These are phyloP conservation scores for Isichthys henryi DNA, from an alignment of 2,113 vertebrate species.

Conservation along the genomic window DNA sequence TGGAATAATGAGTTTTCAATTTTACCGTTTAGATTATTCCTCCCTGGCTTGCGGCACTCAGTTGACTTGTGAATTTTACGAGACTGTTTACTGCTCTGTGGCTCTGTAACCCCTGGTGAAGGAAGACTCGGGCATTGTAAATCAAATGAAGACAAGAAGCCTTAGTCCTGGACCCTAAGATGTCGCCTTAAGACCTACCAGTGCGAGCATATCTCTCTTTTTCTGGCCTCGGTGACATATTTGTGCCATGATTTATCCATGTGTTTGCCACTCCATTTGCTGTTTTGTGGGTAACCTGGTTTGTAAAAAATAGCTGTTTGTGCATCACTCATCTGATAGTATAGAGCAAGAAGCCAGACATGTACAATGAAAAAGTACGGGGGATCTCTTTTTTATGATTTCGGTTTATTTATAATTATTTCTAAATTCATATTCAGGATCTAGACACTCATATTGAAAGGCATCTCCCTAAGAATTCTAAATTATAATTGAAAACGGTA, in stretches of 20 bases:
- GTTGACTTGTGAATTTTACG: conserved; percentile 2
- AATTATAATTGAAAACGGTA: not conserved
- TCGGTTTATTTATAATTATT: not conserved
- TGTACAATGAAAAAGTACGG: not conserved
- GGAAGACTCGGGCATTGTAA: not conserved
- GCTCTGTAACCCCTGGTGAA: not conserved
- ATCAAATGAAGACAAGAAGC: not conserved
- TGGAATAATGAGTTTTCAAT: conserved; percentile 6
- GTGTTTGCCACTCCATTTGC: not conserved
- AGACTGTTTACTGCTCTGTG: conserved; percentile 12
- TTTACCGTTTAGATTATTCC: conserved; percentile 8
- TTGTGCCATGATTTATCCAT: not conserved
- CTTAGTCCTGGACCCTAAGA: not conserved
- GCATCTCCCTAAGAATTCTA: not conserved
- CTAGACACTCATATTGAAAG: not conserved
- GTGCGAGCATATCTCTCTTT: not conserved
- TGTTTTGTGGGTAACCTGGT: not conserved
- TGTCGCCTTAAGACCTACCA: not conserved
- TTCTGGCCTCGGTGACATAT: not conserved
- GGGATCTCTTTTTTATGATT: not conserved
- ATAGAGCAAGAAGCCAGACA: not conserved
- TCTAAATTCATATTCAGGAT: not conserved
- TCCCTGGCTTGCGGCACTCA: not conserved
- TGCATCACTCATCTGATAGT: not conserved
- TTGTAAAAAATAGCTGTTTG: not conserved